Evolutionary conservation across 2,113 vertebrate genomes (phyloP), one percentile per base, ranked within the genome.

Genomic region (Ctenomys sociabilis): DNA sequence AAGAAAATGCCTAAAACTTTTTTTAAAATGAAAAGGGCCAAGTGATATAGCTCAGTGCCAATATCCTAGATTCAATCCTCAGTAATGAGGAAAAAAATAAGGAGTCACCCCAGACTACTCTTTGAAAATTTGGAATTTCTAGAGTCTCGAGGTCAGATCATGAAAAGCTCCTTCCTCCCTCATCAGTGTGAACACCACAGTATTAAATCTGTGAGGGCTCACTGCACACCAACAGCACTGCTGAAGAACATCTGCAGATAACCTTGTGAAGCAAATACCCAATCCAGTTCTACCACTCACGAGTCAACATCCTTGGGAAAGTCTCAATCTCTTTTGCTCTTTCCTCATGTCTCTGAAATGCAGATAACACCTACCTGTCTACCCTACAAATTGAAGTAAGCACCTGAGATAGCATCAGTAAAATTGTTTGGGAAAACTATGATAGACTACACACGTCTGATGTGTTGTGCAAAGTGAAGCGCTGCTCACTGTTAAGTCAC

Each of bases 81-180:
- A 54, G 17, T 19, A 32, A 80, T 54, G 30, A 54, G 61, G 37
- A 28, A 43, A 77, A 40, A 80, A 54, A 19, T 19, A 49, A 35
- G 7, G 28, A 35, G 87, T 77, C 52, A 84, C 43, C 32, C 63
- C 80, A 82, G 93, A 87, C 45, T 90, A 89, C 28, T 52, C 0
- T 64, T 95, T 97, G 94, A 93, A 80, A 94, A 96, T 96, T 93
- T 81, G 95, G 86, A 94, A 84, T 43, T 30, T 87, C 61, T 4
- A 26, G 28, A 96, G 11, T 66, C 78, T 92, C 64, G 26, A 30
- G 54, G 80, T 59, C 92, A 91, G 73, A 91, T 85, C 54, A 70
- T 49, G 26, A 92, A 87, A 68, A 88, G 92, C 85, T 64, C 75
- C 77, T 81, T 85, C 90, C 73, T 82, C 86, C 52, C 52, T 93